phyloP scores from a whole-genome alignment of 2,888 invertebrate genomes.

The Notodonta dromedarius region DNA sequence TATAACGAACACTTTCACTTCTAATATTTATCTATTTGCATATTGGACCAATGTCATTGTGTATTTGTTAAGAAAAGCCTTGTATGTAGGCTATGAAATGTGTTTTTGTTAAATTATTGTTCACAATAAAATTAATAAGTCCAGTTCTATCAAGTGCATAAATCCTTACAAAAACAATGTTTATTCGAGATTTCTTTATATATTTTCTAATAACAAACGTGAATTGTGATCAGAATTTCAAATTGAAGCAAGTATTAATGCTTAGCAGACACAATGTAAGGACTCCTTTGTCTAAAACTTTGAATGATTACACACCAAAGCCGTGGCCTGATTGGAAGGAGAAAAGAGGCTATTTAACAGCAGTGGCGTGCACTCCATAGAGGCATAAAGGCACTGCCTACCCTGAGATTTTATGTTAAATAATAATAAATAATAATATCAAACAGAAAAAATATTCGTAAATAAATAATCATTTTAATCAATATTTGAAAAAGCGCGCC shows the following conservation, averaged over 20 bases:
- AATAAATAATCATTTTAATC: too few species aligned
- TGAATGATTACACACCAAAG: conserved; percentile 55
- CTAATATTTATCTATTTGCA: not conserved
- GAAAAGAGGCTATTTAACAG: conserved; percentile 60
- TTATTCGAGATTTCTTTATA: conserved; percentile 14
- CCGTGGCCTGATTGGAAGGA: conserved; percentile 65
- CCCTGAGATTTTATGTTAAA: too few species aligned
- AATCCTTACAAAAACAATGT: conserved; percentile 13
- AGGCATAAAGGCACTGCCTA: too few species aligned
- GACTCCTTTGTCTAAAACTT: conserved; percentile 61
- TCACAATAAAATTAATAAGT: not conserved
- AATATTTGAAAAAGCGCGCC: too few species aligned
- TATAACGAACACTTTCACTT: conserved; percentile 19
- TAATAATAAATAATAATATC: too few species aligned
- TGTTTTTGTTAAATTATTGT: not conserved
- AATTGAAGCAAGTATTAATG: conserved; percentile 60
- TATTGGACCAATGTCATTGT: not conserved
- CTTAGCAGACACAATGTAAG: conserved; percentile 69
- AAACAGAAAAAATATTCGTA: too few species aligned
- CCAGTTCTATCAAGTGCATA: not conserved
- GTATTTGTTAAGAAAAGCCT: not conserved
- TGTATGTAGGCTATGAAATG: not conserved
- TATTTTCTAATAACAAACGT: conserved; percentile 12
- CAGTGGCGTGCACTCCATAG: too few species aligned
- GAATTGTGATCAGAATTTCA: conserved; percentile 19